Evolutionary conservation across 2,888 invertebrate species (phyloP).

Genomic region (Leucozona laternaria): DNA sequence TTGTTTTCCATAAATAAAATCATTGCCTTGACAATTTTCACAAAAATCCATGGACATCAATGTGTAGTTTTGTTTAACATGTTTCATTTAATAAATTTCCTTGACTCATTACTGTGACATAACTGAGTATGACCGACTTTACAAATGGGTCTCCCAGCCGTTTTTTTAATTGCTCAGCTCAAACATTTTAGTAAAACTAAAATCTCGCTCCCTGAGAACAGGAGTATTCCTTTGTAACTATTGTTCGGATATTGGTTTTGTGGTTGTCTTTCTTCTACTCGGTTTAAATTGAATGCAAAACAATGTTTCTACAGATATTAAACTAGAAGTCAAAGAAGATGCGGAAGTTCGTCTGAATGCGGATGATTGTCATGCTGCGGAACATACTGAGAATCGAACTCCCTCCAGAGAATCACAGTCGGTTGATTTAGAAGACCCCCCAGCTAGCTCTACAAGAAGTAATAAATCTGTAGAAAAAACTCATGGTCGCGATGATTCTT

Average conservation of each 20-base stretch:
- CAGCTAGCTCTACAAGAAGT: constrained; percentile 54
- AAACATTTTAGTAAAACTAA: not conserved
- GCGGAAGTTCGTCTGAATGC: constrained; percentile 5
- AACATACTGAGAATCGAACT: not conserved
- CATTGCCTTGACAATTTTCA: no score
- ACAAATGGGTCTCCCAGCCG: no score
- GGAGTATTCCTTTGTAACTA: not conserved
- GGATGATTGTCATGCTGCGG: not conserved
- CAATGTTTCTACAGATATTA: constrained; percentile 47
- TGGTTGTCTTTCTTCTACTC: not conserved
- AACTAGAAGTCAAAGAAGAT: constrained; percentile 63
- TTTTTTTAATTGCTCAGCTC: no score
- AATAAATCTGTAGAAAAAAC: constrained; percentile 38
- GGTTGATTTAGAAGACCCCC: constrained; percentile 9
- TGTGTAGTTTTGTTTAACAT: no score
- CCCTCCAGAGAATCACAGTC: constrained; percentile 19
- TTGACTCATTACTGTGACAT: no score
- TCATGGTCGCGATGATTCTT: constrained; percentile 19
- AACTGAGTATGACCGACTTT: no score
- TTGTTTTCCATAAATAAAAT: no score
- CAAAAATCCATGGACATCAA: no score
- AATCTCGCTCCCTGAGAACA: not conserved
- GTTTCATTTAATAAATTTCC: no score
- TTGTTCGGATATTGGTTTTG: not conserved
- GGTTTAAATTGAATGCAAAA: not conserved